Evolutionary conservation across 2,113 vertebrate genomes (phyloP).

Genomic region (Mastomys coucha): DNA sequence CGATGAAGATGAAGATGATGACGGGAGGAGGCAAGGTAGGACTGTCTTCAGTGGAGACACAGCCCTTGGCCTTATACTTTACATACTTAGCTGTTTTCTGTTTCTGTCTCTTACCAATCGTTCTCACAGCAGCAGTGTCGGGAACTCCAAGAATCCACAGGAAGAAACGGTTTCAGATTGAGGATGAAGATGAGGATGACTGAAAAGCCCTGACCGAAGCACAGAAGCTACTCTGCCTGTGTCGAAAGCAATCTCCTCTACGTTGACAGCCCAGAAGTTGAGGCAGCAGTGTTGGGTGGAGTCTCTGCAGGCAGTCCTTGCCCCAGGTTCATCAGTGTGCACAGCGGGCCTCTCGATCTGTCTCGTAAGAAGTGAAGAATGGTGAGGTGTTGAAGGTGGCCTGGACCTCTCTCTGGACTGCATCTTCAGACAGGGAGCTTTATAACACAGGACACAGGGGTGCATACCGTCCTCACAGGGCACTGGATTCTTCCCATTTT

Average conservation of each 20-base stretch:
- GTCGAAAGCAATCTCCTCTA: not conserved
- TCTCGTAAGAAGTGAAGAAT: not conserved
- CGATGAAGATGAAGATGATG: conserved; percentile 79
- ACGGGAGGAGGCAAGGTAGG: conserved; percentile 50
- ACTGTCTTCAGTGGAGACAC: conserved; percentile 55
- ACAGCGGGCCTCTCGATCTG: not conserved
- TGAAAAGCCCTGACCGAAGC: conserved; percentile 31
- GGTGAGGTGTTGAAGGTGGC: not conserved
- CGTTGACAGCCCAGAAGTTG: not conserved
- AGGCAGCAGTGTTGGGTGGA: not conserved
- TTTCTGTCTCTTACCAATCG: not conserved
- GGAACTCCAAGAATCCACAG: conserved; percentile 83
- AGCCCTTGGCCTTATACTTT: not conserved
- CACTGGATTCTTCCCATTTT: not conserved
- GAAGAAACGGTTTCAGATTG: conserved; percentile 88
- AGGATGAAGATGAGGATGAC: conserved; percentile 90
- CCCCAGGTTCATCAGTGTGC: not conserved
- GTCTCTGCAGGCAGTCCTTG: not conserved
- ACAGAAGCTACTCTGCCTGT: not conserved
- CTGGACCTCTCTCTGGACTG: not conserved
- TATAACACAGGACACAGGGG: not conserved
- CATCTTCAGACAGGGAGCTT: not conserved
- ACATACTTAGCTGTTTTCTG: not conserved
- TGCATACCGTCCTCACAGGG: not conserved
- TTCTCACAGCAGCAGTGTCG: conserved; percentile 3